phyloP scores from a whole-genome alignment of 1,140 invertebrate species.

The Formica selysi region DNA sequence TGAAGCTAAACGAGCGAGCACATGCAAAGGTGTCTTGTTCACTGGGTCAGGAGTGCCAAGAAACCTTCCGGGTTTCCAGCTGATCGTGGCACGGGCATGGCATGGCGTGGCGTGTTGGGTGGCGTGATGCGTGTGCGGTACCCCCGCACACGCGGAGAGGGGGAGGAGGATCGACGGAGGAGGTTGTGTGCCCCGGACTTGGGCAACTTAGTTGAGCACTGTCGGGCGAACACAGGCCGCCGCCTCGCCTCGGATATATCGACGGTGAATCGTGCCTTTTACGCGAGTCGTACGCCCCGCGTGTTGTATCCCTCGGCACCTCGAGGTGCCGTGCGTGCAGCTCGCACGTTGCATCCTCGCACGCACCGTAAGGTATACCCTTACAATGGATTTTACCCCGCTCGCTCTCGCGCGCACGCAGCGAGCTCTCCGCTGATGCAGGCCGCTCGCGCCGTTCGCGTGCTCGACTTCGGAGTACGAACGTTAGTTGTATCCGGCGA shows the following conservation, averaged over 20 bases:
- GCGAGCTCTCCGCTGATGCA: background rate
- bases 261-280: slow-evolving; percentile 56
- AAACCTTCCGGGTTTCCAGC: slow-evolving; percentile 82
- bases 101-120: slow-evolving; percentile 68
- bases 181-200: slow-evolving; percentile 24
- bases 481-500: slow-evolving; percentile 58
- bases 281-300: slow-evolving; percentile 34
- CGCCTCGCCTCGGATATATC: slow-evolving; percentile 49
- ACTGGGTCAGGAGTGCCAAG: slow-evolving; percentile 84
- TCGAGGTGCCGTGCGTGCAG: slow-evolving; percentile 54
- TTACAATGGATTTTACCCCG: slow-evolving; percentile 4
- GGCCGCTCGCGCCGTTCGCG: slow-evolving; percentile 54
- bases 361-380: slow-evolving; percentile 28
- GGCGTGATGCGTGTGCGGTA: slow-evolving; percentile 82
- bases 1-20: slow-evolving; percentile 77
- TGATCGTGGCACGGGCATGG: slow-evolving; percentile 79
- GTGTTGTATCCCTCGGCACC: slow-evolving; percentile 50
- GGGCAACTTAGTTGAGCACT: slow-evolving; percentile 29
- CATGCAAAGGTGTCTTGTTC: slow-evolving; percentile 84
- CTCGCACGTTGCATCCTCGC: slow-evolving; percentile 32
- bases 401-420: background rate
- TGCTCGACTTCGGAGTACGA: slow-evolving; percentile 69
- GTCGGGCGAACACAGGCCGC: slow-evolving; percentile 41
- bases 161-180: slow-evolving; percentile 38
- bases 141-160: slow-evolving; percentile 63